Evolutionary conservation across 1,140 invertebrate genomes (phyloP), one percentile per base, ranked within the genome.

Genomic region (Trypoxylus dichotomus): DNA sequence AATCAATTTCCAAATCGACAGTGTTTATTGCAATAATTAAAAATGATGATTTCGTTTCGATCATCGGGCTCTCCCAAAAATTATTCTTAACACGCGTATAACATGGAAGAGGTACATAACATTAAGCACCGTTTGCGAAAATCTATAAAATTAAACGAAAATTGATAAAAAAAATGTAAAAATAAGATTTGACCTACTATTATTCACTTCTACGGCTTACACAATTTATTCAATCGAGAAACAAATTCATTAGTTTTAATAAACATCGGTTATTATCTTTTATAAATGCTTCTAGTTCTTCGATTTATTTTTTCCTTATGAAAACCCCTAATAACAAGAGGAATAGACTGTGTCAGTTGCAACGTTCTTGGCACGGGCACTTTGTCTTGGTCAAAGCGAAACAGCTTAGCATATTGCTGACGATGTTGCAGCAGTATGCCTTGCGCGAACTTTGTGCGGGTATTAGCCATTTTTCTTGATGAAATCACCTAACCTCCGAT

Each of bases 401-500:
- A 75, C 74, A 75, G 74, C 74, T 42, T 3, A 75, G 24, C 74
- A 75, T 75, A 54, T 75, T 75, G 42, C 29, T 75, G 74, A 75
- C 74, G 42, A 75, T 42, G 24, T 27, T 75, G 42, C 74, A 75
- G 41, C 74, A 75, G 24, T 54, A 27, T 6, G 37, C 24, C 29
- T 41, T 54, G 21, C 41, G 29, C 3, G 42, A 43, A n/a, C 2
- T 25, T 43, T 24, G 37, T 21, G 42, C 19, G 21, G 37, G 74
- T 43, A 75, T 54, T 13, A 75, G 24, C 74, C 74, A 75, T 54
- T 75, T 75, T 27, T 75, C 74, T 54, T 77, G 78, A 74, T 80
- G 74, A 79, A 85, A 85, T 86, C 84, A 86, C 81, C 85, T 85
- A 78, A 84, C 82, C n/a, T 83, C 83, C 58, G 83, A 81, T 72